Conservation (phyloP, 2,888 invertebrate genomes). For the Lasius platythorax region DNA sequence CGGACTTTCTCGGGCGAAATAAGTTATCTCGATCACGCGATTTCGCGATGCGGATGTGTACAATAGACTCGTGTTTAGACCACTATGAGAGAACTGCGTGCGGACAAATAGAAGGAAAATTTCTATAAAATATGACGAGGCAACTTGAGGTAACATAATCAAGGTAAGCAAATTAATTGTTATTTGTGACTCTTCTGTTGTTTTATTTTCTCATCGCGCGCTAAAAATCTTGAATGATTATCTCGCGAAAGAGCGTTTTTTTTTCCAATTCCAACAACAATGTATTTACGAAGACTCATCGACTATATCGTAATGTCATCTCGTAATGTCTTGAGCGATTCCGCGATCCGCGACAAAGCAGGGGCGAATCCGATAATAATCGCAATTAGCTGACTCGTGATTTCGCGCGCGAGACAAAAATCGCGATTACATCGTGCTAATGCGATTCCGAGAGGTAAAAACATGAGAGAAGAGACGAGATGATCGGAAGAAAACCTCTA, state of each 20-base stretch:
- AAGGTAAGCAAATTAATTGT: too few relatives aligned
- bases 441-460: slow-evolving; percentile 54
- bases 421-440: slow-evolving; percentile 62
- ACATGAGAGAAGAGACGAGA: not conserved
- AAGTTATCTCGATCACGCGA: slow-evolving; percentile 54
- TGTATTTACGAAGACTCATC: not conserved
- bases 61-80: slow-evolving; percentile 18
- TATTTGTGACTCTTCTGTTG: not conserved
- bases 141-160: not conserved
- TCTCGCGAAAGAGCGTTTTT: not conserved
- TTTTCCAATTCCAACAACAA: not conserved
- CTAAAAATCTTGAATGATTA: not conserved
- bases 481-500: not conserved
- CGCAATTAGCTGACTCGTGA: slow-evolving; percentile 68
- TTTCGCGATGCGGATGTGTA: slow-evolving; percentile 35
- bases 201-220: too few relatives aligned
- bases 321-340: not conserved
- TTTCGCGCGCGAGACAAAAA: slow-evolving; percentile 59
- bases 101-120: slow-evolving; percentile 2
- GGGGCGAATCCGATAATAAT: slow-evolving; percentile 61
- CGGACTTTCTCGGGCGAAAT: slow-evolving; percentile 8
- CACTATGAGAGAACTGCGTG: not conserved
- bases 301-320: not conserved
- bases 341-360: slow-evolving; percentile 36
- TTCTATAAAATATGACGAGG: not conserved